A percentile compares a stretch with the other conserved stretches of the same genome.
phyloP scores from a whole-genome alignment of 2,797 vertebrate genomes.

The Sebastes dallii region DNA sequence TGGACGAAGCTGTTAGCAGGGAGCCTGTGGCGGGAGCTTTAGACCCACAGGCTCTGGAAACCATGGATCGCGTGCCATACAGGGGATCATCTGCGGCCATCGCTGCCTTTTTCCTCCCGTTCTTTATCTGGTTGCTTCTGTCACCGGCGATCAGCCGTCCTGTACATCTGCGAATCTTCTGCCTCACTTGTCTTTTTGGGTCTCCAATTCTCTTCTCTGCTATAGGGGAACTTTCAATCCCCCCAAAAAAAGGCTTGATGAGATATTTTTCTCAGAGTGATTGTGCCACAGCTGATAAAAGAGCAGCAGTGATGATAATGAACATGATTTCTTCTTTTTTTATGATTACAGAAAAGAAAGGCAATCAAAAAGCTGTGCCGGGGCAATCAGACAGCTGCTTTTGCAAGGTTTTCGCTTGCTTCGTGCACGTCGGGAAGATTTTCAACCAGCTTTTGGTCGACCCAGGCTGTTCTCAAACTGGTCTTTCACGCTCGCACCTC shows the following conservation, averaged over 20 bases:
- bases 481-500: neutral
- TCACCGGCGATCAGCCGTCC: constrained; percentile 52
- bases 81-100: constrained; percentile 47
- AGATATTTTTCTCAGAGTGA: constrained; percentile 26
- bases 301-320: constrained; percentile 25
- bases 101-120: constrained; percentile 29
- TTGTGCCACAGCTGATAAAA: constrained; percentile 37
- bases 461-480: neutral
- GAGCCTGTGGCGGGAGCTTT: constrained; percentile 38
- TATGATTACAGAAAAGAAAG: constrained; percentile 38
- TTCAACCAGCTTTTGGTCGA: neutral
- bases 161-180: constrained; percentile 9
- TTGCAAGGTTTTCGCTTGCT: neutral
- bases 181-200: neutral
- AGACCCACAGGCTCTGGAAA: constrained; percentile 28
- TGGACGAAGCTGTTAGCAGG: constrained; percentile 50
- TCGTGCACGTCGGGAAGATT: neutral
- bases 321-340: neutral
- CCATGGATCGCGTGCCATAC: constrained; percentile 42
- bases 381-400: constrained; percentile 51
- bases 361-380: constrained; percentile 22
- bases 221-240: constrained; percentile 10
- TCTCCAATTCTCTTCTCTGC: neutral
- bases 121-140: constrained; percentile 54
- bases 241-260: neutral